These are phyloP conservation scores for Halictus ligatus DNA, from an alignment of 2,888 invertebrate species.

Conservation along the genomic window DNA sequence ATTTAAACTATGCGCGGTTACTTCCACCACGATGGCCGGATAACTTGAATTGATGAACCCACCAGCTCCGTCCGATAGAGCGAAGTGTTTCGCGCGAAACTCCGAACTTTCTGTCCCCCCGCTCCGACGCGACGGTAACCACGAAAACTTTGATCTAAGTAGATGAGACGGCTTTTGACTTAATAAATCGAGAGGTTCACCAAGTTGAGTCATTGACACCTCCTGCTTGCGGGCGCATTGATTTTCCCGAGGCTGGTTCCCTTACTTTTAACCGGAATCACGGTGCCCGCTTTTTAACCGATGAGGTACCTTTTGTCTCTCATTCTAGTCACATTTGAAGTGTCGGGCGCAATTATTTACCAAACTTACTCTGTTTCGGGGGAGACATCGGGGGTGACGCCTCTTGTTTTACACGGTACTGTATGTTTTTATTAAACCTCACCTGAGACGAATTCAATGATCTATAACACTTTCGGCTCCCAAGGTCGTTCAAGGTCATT, in stretches of 20 bases:
- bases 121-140: not conserved
- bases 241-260: not conserved
- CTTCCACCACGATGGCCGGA: not conserved
- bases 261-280: not conserved
- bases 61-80: not conserved
- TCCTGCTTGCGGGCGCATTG: not conserved
- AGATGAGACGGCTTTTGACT: conserved; percentile 5
- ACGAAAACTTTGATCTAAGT: not conserved
- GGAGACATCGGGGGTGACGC: no score
- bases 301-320: no score
- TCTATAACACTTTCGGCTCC: not conserved
- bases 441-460: no score
- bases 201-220: not conserved
- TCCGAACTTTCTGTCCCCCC: not conserved
- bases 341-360: no score
- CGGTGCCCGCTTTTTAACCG: not conserved
- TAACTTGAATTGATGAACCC: conserved; percentile 2
- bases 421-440: no score
- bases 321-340: no score
- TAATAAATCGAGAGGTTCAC: not conserved
- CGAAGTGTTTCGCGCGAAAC: conserved; percentile 11
- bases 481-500: not conserved
- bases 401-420: no score
- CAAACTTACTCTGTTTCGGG: no score
- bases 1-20: not conserved